Evolutionary conservation across 2,888 invertebrate species (phyloP), one percentile per base, ranked within the genome.

Genomic region (Azorinus chamasolen): DNA sequence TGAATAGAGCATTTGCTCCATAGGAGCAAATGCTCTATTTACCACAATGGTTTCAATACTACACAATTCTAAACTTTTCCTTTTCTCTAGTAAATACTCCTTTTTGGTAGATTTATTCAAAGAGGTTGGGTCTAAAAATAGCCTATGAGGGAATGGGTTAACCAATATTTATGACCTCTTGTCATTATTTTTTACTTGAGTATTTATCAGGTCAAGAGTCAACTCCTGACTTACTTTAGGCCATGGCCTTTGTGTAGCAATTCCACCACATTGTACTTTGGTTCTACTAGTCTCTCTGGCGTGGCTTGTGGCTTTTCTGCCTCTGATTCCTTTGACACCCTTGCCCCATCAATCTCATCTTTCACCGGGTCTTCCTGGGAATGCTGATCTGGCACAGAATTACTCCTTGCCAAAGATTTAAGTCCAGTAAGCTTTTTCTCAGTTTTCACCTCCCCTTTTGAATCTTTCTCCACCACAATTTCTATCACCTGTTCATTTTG

Each of bases 171-270:
- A n/a, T n/a, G n/a, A n/a, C n/a, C n/a, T n/a, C n/a, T n/a, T n/a
- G n/a, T n/a, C n/a, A n/a, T n/a, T n/a, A n/a, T n/a, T n/a, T n/a
- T n/a, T n/a, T n/a, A n/a, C n/a, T n/a, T n/a, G n/a, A n/a, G n/a
- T n/a, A n/a, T n/a, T n/a, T n/a, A n/a, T n/a, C n/a, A n/a, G n/a
- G n/a, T n/a, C n/a, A n/a, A n/a, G n/a, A n/a, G n/a, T n/a, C n/a
- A n/a, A n/a, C n/a, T n/a, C n/a, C n/a, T n/a, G n/a, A n/a, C 32
- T 43, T 62, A 91, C 91, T 87, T 91, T n/a, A 92, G 83, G 5
- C 87, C 85, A 24, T 83, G 83, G 20, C 92, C 92, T 64, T 89
- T 90, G 45, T 89, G 87, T 45, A 92, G 78, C 25, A 91, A 73
- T 43, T 87, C 87, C 37, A 92, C 90, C 12, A 92, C 91, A 76